Evolutionary conservation across 2,888 invertebrate species (phyloP).

Genomic region (Lymantria dispar): DNA sequence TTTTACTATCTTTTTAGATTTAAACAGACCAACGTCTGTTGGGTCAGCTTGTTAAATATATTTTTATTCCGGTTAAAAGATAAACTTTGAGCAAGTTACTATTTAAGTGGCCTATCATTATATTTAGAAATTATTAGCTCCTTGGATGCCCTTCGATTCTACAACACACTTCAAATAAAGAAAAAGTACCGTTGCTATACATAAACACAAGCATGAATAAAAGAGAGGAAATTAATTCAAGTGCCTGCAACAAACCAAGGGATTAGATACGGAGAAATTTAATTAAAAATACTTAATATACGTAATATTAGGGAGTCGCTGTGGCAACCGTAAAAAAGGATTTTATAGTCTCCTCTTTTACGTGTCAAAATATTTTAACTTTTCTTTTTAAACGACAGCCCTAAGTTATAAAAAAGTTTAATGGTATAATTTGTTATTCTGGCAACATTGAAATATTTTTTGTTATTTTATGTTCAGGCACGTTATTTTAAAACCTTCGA

Average conservation of each 20-base stretch:
- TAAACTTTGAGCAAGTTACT: too few relatives aligned
- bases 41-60: too few relatives aligned
- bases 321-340: constrained; percentile 4
- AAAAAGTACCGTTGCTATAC: too few relatives aligned
- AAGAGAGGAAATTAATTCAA: constrained; percentile 19
- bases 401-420: not conserved
- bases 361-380: constrained; percentile 4
- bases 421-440: not conserved
- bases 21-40: too few relatives aligned
- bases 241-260: constrained; percentile 13
- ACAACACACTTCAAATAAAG: too few relatives aligned
- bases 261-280: constrained; percentile 37
- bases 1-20: too few relatives aligned
- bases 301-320: constrained; percentile 12
- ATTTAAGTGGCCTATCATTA: too few relatives aligned
- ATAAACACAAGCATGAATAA: not conserved
- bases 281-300: constrained; percentile 38
- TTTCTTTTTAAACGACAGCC: not conserved
- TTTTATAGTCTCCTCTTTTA: constrained; percentile 10
- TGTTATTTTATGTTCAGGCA: too few relatives aligned
- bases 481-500: too few relatives aligned
- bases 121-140: too few relatives aligned
- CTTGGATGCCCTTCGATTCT: too few relatives aligned
- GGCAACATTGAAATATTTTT: not conserved
- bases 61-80: too few relatives aligned